Conservation (phyloP, 2,797 vertebrate genomes). For the Phrynocephalus guinanensis region DNA sequence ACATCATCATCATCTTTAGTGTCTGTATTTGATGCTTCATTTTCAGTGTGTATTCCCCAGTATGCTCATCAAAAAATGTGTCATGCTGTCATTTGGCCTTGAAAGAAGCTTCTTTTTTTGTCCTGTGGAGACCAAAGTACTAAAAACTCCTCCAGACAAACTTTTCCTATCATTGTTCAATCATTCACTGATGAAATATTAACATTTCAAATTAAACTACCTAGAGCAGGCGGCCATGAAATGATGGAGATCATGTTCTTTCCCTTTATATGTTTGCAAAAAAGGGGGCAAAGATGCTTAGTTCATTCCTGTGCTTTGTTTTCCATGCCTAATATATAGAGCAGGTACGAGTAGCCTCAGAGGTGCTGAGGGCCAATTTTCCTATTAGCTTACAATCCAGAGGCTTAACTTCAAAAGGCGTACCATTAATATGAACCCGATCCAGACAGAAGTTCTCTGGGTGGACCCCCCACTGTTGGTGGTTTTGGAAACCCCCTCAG, state of each 20-base stretch:
- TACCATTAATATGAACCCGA: too few relatives aligned
- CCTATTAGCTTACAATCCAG: too few relatives aligned
- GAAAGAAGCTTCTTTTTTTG: background rate
- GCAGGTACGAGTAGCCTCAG: too few relatives aligned
- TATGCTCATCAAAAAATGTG: background rate
- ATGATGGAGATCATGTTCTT: background rate
- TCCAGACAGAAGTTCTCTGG: too few relatives aligned
- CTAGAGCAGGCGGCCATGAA: background rate
- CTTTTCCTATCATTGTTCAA: background rate
- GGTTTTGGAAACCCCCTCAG: too few relatives aligned
- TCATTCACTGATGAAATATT: background rate
- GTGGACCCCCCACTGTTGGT: too few relatives aligned
- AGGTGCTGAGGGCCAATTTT: too few relatives aligned
- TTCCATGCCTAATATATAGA: too few relatives aligned
- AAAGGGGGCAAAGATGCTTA: too few relatives aligned
- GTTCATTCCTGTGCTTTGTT: too few relatives aligned
- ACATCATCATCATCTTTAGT: background rate
- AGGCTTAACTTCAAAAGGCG: too few relatives aligned
- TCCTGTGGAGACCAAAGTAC: background rate
- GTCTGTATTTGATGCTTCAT: slow-evolving; percentile 16
- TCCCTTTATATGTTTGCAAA: background rate
- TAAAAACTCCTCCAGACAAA: slow-evolving; percentile 7
- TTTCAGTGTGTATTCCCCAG: background rate
- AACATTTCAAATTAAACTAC: background rate
- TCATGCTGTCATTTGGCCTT: slow-evolving; percentile 22